phyloP scores from a whole-genome alignment of 2,888 invertebrate genomes.

The Suillia variegata region DNA sequence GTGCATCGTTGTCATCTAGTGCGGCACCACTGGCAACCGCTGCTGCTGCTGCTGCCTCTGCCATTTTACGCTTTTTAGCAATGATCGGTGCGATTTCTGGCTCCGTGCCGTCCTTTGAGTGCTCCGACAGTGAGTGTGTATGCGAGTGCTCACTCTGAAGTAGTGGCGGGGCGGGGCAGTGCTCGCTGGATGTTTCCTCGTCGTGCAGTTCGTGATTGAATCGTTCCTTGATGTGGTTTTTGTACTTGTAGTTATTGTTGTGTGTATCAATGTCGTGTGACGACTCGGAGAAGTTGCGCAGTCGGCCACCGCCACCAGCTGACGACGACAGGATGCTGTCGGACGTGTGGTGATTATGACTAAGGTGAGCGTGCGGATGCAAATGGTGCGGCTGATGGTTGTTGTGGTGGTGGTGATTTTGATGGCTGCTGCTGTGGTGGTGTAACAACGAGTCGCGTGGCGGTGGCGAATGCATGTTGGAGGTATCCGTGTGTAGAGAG shows the following conservation, averaged over 20 bases:
- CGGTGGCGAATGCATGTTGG: constrained; percentile 56
- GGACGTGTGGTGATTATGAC: constrained; percentile 44
- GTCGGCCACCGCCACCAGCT: too few species aligned
- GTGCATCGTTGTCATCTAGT: constrained; percentile 27
- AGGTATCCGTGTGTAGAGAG: constrained; percentile 56
- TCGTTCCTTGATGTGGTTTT: constrained; percentile 90
- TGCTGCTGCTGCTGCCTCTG: constrained; percentile 42
- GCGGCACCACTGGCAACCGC: constrained; percentile 19
- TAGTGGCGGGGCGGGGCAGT: constrained; percentile 47
- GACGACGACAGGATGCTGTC: constrained; percentile 49
- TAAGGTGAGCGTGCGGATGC: constrained; percentile 35
- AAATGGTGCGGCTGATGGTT: constrained; percentile 35
- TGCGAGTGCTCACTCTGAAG: constrained; percentile 57
- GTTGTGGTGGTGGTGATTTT: constrained; percentile 21
- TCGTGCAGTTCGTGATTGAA: constrained; percentile 68
- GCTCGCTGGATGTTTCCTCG: constrained; percentile 61
- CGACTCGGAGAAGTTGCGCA: constrained; percentile 60
- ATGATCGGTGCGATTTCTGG: constrained; percentile 57
- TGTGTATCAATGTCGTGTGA: constrained; percentile 61
- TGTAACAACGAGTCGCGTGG: constrained; percentile 46
- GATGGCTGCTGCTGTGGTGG: constrained; percentile 31
- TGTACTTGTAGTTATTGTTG: constrained; percentile 82
- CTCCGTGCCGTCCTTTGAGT: constrained; percentile 58
- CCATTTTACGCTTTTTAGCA: constrained; percentile 55
- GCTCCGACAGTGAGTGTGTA: constrained; percentile 53